Conservation (phyloP, 2,113 vertebrate genomes). For the Oriolus oriolus region DNA sequence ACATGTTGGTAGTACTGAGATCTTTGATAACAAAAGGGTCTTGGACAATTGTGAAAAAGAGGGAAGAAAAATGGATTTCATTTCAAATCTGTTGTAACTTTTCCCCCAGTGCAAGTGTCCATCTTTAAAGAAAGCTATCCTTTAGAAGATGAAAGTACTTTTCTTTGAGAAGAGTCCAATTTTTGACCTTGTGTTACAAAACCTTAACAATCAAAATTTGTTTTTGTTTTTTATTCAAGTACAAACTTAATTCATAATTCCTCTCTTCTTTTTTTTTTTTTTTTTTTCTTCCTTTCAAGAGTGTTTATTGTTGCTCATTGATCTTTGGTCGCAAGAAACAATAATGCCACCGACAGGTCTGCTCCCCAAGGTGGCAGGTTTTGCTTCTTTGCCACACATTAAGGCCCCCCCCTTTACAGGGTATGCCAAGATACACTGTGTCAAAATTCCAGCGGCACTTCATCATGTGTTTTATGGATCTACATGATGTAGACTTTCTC, state of each 20-base stretch:
- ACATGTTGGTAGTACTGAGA: slow-evolving; percentile 37
- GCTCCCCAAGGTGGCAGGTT: slow-evolving; percentile 47
- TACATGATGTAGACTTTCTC: slow-evolving; percentile 99
- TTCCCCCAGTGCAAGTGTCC: slow-evolving; percentile 49
- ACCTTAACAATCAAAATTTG: slow-evolving; percentile 69
- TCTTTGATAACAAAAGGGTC: slow-evolving; percentile 51
- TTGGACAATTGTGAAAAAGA: slow-evolving; percentile 55
- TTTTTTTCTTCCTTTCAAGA: background rate
- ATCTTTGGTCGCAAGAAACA: slow-evolving; percentile 82
- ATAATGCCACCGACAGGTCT: slow-evolving; percentile 65
- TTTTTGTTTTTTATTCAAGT: slow-evolving; percentile 49
- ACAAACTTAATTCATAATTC: slow-evolving; percentile 60
- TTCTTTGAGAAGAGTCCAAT: slow-evolving; percentile 65
- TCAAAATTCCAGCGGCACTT: slow-evolving; percentile 64
- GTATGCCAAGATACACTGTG: slow-evolving; percentile 53
- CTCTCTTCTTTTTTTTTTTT: background rate
- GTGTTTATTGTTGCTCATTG: slow-evolving; percentile 69
- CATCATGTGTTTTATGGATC: slow-evolving; percentile 42
- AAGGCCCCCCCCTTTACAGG: slow-evolving; percentile 44
- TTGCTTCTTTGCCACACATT: slow-evolving; percentile 68
- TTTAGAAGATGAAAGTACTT: slow-evolving; percentile 64
- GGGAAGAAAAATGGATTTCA: slow-evolving; percentile 38
- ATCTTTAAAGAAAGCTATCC: slow-evolving; percentile 54
- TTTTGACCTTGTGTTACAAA: slow-evolving; percentile 67
- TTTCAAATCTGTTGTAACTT: slow-evolving; percentile 24